phyloP scores from a whole-genome alignment of 2,888 invertebrate genomes.

The Drosophila multiciliata region DNA sequence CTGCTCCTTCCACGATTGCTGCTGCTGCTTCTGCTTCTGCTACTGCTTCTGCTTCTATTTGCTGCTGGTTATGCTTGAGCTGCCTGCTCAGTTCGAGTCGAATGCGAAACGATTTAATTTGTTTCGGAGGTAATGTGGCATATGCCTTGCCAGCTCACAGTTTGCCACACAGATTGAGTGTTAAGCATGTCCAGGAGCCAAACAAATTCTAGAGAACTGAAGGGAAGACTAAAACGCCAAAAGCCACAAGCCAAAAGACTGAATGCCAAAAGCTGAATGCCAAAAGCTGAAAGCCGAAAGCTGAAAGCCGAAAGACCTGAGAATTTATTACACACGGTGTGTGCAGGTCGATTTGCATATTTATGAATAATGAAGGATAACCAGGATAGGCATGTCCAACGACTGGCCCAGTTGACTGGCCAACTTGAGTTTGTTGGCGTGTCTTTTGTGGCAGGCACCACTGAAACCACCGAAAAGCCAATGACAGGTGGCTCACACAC shows the following conservation, averaged over 20 bases:
- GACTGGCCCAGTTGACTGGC: slow-evolving; percentile 6
- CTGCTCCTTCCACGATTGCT: not conserved
- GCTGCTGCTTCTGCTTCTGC: slow-evolving; percentile 1
- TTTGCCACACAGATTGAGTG: slow-evolving; percentile 76
- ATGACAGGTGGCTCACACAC: slow-evolving; percentile 46
- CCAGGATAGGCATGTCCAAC: slow-evolving; percentile 67
- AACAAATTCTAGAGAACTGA: slow-evolving; percentile 29
- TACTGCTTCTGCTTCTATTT: slow-evolving; percentile 10
- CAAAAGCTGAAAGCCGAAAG: slow-evolving; percentile 24
- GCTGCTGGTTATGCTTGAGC: slow-evolving; percentile 57
- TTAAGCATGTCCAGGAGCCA: slow-evolving; percentile 60
- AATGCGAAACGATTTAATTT: slow-evolving; percentile 80
- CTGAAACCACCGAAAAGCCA: slow-evolving; percentile 41
- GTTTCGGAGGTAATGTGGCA: slow-evolving; percentile 79
- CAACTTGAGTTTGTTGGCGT: slow-evolving; percentile 44
- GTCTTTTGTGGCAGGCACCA: slow-evolving; percentile 36
- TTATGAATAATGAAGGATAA: slow-evolving; percentile 84
- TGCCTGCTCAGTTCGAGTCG: slow-evolving; percentile 55
- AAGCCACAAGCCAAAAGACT: not conserved
- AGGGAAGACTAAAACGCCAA: not conserved
- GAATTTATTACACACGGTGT: slow-evolving; percentile 80
- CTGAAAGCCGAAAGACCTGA: slow-evolving; percentile 69
- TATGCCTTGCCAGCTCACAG: slow-evolving; percentile 61
- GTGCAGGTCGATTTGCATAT: slow-evolving; percentile 83
- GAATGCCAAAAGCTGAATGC: not conserved